Evolutionary conservation across 2,888 invertebrate genomes (phyloP), one percentile per base, ranked within the genome.

Genomic region (Lissocephala sabroskyi): DNA sequence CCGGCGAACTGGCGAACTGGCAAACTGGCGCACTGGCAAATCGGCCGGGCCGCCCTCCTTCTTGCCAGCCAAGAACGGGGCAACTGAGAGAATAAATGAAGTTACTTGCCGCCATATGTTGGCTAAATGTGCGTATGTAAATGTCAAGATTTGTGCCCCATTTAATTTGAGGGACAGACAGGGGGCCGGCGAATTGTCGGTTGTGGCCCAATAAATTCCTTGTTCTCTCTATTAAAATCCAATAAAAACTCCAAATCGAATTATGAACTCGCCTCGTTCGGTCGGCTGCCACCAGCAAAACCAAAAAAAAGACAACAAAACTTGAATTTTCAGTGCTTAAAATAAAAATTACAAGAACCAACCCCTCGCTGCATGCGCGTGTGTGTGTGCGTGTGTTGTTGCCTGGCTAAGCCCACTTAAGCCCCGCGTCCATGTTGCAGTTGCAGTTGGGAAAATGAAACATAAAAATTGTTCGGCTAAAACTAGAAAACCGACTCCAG

Each of bases 51-150:
- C 23, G 23, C 23, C 23, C 7, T 18, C 18, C 17, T n/a, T 23
- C 26, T 40, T 13, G 11, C 36, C 17, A 10, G 36, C 10, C 17
- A 16, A 10, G 17, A 5, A 2, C 4, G 10, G 16, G 36, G 14
- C 36, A 14, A 36, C 6, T 36, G 36, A 30, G 32, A 36, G 57
- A 73, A 63, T 61, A 76, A 77, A 76, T 79, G 70, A 76, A 76
- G 67, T 76, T 73, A 63, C 67, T 66, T 58, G 58, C 59, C 41
- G 62, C 59, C 67, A 74, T 76, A 70, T 70, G 77, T 77, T 55
- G 52, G 60, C 60, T 54, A 65, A 76, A 74, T 68, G 71, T 67
- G 7, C 44, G 65, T 73, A 77, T 76, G 74, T 65, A 76, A 77
- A 76, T 79, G 67, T 46, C 67, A 58, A 59, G 56, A 56, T 45